phyloP scores from a whole-genome alignment of 2,888 invertebrate species.

The Psylliodes chrysocephalus region DNA sequence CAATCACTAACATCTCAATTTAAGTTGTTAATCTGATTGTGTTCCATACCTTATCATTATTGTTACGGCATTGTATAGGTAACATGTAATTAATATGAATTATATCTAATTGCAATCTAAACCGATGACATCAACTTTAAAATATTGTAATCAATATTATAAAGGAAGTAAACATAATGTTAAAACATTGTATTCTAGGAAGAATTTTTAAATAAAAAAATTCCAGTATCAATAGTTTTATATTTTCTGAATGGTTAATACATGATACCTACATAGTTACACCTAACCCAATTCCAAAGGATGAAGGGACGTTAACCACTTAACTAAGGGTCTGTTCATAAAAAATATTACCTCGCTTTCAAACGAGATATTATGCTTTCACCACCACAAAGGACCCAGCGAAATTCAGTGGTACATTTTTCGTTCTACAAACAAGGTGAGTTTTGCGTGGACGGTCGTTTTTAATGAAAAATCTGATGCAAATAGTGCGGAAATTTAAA shows the following conservation, averaged over 20 bases:
- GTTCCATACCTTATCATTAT: too few relatives aligned
- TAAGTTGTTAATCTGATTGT: too few relatives aligned
- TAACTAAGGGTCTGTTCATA: slow-evolving; percentile 17
- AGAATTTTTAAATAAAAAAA: too few relatives aligned
- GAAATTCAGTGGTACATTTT: slow-evolving; percentile 18
- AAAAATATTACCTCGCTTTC: slow-evolving; percentile 26
- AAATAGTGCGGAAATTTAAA: background rate
- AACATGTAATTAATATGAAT: background rate
- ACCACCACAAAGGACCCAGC: slow-evolving; percentile 4
- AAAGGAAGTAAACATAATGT: too few relatives aligned
- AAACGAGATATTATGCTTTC: slow-evolving; percentile 17
- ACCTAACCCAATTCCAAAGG: slow-evolving; percentile 14
- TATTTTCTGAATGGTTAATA: slow-evolving; percentile 29
- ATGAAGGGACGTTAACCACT: slow-evolving; percentile 5
- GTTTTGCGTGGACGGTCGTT: background rate
- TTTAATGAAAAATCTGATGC: background rate
- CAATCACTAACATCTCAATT: too few relatives aligned
- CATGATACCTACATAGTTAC: background rate
- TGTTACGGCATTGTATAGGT: too few relatives aligned
- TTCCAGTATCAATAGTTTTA: too few relatives aligned
- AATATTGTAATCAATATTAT: too few relatives aligned
- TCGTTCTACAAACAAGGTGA: slow-evolving; percentile 1
- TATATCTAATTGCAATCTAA: background rate
- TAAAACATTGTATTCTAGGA: too few relatives aligned
- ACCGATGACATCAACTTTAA: background rate